A percentile compares a stretch with the other conserved stretches of the same genome.
Conservation (phyloP, 1,140 invertebrate species). For the Drosophila paulistorum region DNA sequence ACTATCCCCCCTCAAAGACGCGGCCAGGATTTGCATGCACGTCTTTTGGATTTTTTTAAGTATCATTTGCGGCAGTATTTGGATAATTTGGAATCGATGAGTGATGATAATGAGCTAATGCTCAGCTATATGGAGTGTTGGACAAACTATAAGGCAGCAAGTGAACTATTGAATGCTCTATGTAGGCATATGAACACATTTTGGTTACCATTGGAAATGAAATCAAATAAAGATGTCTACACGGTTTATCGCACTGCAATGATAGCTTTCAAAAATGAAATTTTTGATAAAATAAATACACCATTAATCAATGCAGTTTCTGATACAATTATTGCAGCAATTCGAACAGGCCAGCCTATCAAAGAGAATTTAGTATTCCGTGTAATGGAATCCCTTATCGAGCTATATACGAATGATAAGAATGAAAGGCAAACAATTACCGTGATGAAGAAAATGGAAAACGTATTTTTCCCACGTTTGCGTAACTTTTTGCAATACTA, state of each 20-base stretch:
- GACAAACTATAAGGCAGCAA: not conserved
- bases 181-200: not conserved
- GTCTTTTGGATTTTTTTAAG: not conserved
- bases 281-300: not conserved
- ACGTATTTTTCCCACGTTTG: not conserved
- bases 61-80: not conserved
- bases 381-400: not conserved
- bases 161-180: not conserved
- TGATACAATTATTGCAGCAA: not conserved
- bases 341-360: not conserved
- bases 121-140: not conserved
- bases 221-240: not conserved
- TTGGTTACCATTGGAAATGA: not conserved
- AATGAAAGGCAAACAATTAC: not conserved
- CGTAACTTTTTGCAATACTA: not conserved
- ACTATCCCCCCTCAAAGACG: not conserved
- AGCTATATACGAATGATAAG: not conserved
- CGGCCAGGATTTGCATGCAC: not conserved
- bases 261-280: not conserved
- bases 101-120: not conserved
- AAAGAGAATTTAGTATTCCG: not conserved
- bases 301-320: not conserved
- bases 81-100: not conserved
- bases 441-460: not conserved
- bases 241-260: not conserved